Evolutionary conservation across 2,797 vertebrate species (phyloP).

Genomic region (Pseudochromis fuscus): DNA sequence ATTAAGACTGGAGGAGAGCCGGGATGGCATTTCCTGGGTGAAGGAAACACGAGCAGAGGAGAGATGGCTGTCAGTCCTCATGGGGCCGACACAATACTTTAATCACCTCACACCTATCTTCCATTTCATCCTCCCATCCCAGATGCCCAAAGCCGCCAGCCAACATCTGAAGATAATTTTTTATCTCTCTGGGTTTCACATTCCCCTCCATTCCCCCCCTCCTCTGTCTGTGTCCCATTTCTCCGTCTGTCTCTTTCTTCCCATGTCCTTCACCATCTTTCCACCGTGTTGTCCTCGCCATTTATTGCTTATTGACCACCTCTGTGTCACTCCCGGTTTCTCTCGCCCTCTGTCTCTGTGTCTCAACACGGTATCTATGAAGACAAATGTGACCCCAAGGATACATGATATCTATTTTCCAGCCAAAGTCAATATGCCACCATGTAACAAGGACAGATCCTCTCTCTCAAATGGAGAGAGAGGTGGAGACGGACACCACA

Average conservation of each 20-base stretch:
- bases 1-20: constrained; percentile 42
- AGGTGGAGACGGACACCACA: not conserved
- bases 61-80: constrained; percentile 41
- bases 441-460: constrained; percentile 64
- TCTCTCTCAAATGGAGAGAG: constrained; percentile 21
- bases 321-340: constrained; percentile 43
- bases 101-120: constrained; percentile 60
- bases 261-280: constrained; percentile 42
- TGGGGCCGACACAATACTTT: constrained; percentile 40
- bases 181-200: constrained; percentile 9
- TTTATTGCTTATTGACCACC: constrained; percentile 68
- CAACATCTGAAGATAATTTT: constrained; percentile 43
- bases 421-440: constrained; percentile 60
- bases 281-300: constrained; percentile 34
- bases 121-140: constrained; percentile 48
- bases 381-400: constrained; percentile 71
- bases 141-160: constrained; percentile 50
- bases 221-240: constrained; percentile 45
- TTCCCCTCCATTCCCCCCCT: constrained; percentile 16
- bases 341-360: constrained; percentile 18
- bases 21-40: constrained; percentile 12
- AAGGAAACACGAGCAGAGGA: constrained; percentile 40
- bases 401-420: constrained; percentile 62
- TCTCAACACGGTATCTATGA: constrained; percentile 49
- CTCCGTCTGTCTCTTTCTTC: constrained; percentile 14